phyloP scores from a whole-genome alignment of 2,113 vertebrate species.

The Gymnobelideus leadbeateri region DNA sequence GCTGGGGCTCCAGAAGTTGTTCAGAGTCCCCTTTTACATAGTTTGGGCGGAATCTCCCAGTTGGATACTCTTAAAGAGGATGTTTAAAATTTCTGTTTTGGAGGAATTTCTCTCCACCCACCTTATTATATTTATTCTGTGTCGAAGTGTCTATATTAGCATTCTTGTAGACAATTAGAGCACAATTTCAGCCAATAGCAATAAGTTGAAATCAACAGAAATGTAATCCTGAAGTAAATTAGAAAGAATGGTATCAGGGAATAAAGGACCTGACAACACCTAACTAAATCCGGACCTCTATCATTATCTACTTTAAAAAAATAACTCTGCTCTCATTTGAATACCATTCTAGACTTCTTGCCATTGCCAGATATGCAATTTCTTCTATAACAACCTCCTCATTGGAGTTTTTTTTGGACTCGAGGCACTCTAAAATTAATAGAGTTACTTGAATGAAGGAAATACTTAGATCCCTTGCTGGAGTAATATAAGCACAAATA shows the following conservation, averaged over 20 bases:
- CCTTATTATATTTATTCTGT: neutral
- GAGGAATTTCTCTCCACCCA: no score
- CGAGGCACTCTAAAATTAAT: conserved; percentile 22
- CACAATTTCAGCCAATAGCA: neutral
- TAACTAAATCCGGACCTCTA: neutral
- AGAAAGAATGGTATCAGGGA: neutral
- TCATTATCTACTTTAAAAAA: neutral
- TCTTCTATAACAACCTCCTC: neutral
- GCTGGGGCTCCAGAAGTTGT: no score
- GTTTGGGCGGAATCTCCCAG: no score
- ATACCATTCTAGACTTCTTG: neutral
- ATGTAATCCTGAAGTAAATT: neutral
- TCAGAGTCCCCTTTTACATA: no score
- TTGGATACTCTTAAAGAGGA: rapidly evolving
- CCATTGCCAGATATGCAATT: neutral
- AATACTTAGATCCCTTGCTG: neutral
- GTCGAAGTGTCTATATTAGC: neutral
- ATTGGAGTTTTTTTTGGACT: neutral
- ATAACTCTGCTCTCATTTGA: neutral
- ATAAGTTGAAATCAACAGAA: neutral
- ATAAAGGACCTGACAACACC: neutral
- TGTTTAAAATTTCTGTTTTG: neutral
- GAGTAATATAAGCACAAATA: neutral
- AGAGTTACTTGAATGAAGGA: neutral
- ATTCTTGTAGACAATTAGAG: neutral